Evolutionary conservation across 2,113 vertebrate genomes (phyloP).

Genomic region (Ahaetulla prasina): DNA sequence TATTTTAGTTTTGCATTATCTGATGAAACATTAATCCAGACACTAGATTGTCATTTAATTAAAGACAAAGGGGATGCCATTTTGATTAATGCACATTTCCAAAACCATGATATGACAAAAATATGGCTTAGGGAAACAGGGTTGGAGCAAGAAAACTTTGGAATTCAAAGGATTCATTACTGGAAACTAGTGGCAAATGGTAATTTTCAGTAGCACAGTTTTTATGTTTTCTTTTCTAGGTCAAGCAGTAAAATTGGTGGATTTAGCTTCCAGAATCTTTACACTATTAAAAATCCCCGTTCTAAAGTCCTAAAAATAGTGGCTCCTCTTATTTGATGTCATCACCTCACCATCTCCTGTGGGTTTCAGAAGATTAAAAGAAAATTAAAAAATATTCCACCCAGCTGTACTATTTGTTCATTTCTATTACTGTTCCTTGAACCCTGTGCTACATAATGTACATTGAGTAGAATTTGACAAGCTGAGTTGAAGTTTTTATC

Average conservation of each 20-base stretch:
- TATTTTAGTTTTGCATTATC: constrained; percentile 30
- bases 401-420: neutral
- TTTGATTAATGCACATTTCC: neutral
- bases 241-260: neutral
- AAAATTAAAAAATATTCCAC: neutral
- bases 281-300: neutral
- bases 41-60: neutral
- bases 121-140: neutral
- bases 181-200: neutral
- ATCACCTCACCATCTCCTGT: neutral
- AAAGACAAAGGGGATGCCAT: neutral
- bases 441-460: neutral
- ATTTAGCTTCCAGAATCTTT: neutral
- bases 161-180: neutral
- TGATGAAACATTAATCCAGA: neutral
- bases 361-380: neutral
- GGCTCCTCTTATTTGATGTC: neutral
- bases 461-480: neutral
- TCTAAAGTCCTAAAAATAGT: neutral
- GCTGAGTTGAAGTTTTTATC: neutral
- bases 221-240: neutral
- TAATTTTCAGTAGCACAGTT: neutral
- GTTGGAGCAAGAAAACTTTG: neutral
- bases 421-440: neutral
- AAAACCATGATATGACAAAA: neutral